Evolutionary conservation across 1,140 invertebrate species (phyloP).

Genomic region (Chironomus striatipennis): DNA sequence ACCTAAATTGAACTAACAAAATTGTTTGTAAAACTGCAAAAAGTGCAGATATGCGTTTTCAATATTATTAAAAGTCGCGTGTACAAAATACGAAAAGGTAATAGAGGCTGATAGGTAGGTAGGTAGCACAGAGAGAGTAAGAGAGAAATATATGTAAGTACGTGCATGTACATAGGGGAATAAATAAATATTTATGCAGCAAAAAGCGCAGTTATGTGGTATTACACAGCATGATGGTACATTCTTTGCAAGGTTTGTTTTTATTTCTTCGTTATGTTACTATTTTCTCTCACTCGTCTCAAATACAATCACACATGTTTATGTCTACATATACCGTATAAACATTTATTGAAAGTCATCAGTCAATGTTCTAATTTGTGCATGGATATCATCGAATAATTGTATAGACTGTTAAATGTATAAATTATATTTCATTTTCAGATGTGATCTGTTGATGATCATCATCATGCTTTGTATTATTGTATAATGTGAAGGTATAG

Average conservation of each 20-base stretch:
- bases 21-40: constrained; percentile 9
- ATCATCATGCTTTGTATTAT: no score
- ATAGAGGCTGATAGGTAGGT: no score
- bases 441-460: no score
- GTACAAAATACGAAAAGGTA: neutral
- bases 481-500: no score
- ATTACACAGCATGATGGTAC: constrained; percentile 15
- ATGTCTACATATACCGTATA: no score
- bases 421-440: no score
- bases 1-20: neutral
- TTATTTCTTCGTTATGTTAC: neutral
- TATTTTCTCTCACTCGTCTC: neutral
- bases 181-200: neutral
- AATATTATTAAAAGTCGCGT: neutral
- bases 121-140: neutral
- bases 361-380: constrained; percentile 8
- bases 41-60: neutral
- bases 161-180: neutral
- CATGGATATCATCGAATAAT: neutral
- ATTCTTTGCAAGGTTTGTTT: constrained; percentile 13
- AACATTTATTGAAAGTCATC: neutral
- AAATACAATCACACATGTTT: no score
- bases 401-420: neutral
- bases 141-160: neutral
- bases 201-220: constrained; percentile 22